These are phyloP conservation scores for Myripristis jacobus DNA, from an alignment of 2,797 vertebrate species.

Conservation along the genomic window DNA sequence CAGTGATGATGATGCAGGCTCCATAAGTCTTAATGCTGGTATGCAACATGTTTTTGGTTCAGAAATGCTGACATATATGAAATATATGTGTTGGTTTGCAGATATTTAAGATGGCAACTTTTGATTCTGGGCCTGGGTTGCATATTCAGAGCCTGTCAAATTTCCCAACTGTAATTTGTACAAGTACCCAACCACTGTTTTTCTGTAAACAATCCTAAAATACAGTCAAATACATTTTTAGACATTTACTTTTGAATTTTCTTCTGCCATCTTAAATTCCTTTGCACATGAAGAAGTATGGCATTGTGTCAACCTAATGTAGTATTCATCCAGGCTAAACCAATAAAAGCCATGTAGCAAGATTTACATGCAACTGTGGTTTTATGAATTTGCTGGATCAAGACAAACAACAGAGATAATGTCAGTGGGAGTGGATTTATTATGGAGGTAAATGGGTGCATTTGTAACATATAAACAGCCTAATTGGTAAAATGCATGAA, in stretches of 20 bases:
- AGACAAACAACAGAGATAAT: conserved; percentile 37
- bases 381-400: conserved; percentile 30
- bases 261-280: background rate
- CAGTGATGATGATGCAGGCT: no score
- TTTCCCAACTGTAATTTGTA: background rate
- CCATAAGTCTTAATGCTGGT: no score
- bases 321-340: conserved; percentile 1
- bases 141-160: background rate
- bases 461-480: conserved; percentile 48
- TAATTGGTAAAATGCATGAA: conserved; percentile 33
- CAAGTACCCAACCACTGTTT: background rate
- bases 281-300: conserved; percentile 24
- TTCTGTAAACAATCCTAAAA: background rate
- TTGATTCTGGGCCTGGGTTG: no score
- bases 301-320: conserved; percentile 24
- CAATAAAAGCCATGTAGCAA: conserved; percentile 28
- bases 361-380: conserved; percentile 34
- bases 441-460: conserved; percentile 39
- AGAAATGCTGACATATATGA: no score
- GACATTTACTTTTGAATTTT: background rate
- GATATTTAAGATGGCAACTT: no score
- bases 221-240: background rate
- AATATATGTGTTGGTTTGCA: no score
- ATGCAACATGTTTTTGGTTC: no score
- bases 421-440: conserved; percentile 33